Conservation (phyloP, 2,888 invertebrate genomes). For the Pristionchus mayeri region DNA sequence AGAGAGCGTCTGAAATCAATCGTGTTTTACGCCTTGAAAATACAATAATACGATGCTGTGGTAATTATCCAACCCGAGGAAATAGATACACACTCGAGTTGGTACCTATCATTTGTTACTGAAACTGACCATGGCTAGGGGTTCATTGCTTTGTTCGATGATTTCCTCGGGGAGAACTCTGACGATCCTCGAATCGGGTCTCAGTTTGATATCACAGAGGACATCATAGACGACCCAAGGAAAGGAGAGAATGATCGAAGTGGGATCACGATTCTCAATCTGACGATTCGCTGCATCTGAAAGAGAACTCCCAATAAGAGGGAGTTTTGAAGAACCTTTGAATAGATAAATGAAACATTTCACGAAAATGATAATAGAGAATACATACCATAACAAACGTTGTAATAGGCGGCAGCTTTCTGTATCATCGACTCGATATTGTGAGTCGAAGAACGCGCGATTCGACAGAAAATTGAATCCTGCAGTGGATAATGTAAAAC, state of each 20-base stretch:
- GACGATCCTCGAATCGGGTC: background rate
- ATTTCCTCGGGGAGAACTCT: background rate
- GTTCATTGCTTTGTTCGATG: conserved; percentile 2
- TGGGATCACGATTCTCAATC: background rate
- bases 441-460: background rate
- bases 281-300: background rate
- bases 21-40: no score
- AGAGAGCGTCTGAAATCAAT: background rate
- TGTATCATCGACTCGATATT: background rate
- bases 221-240: conserved; percentile 37
- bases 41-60: background rate
- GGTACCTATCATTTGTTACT: no score
- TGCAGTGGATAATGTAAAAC: no score
- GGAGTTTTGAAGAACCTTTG: no score
- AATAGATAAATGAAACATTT: background rate
- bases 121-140: background rate
- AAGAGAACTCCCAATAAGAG: background rate
- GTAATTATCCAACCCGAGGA: no score
- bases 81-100: no score
- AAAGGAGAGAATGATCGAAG: conserved; percentile 12
- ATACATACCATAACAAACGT: background rate
- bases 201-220: background rate
- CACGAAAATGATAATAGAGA: background rate
- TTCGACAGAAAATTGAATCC: background rate
- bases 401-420: conserved; percentile 12